Base-by-base conservation (phyloP, 2,888 invertebrate species). In the Anthophora plumipes region DNA sequence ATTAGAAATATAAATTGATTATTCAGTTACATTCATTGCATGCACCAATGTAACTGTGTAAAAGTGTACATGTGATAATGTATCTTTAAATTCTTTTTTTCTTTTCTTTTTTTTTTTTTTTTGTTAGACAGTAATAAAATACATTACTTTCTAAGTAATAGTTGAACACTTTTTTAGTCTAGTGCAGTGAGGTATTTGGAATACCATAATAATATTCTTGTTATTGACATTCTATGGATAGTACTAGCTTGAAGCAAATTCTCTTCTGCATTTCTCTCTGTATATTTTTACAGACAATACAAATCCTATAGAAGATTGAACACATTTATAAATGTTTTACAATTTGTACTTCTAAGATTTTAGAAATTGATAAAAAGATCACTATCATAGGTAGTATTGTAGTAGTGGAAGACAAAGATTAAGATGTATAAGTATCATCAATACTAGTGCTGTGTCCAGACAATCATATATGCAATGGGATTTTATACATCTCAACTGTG, bases 381-480 rank as follows among this genome's bases (percentile, higher is more conserved):
- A 31, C 39, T 41, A 50, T 67, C 31, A 61, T 60, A 66, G 46
- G 20, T 69, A 2, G 14, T 25, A 20, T 20, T n/a, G 39, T 55
- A 79, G 31, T 11, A 52, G 63, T 79, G 79, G 69, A 79, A 79
- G 80, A 79, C 80, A 70, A 70, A 43, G 77, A 70, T 78, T 70
- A 60, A 70, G 14, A 37, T 25, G 22, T 22, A 43, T 39, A 50
- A 41, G 50, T 74, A 59, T 50, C 41, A 14, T 67, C 37, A n/a
- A 37, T 41, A 66, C 39, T 50, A 68, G 48, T 39, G 31, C 12
- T 76, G 20, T 50, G 37, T 8, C 57, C 64, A 68, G 59, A 64
- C 20, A 59, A 66, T 25, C 52, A 22, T 20, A 20, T 77, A 66
- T 52, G n/a, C n/a, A 73, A 59, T 59, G 39, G 60, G n/a, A 64